Evolutionary conservation across 2,113 vertebrate species (phyloP), one percentile per base, ranked within the genome.

Genomic region (Pipra filicauda): DNA sequence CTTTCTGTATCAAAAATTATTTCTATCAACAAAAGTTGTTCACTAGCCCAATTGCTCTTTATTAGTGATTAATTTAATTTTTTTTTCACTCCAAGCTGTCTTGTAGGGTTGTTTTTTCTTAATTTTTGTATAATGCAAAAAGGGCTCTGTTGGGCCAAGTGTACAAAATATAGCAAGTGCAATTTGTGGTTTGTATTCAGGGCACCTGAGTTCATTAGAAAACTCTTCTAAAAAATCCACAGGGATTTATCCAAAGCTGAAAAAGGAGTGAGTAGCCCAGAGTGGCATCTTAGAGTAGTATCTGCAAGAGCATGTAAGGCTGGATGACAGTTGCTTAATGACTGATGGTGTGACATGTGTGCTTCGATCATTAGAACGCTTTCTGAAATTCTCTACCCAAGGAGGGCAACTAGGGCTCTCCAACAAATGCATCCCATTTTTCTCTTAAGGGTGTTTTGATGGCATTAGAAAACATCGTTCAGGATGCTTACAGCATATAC

Each of bases 311-410:
- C 46, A 35, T 61, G 13, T 35, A 8, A 59, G 59, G 15, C n/a
- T 64, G 28, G n/a, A 18, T 80, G 70, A 20, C 3, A 2, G 4
- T 24, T 61, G 11, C 26, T 41, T n/a, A 31, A 24, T 43, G n/a
- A 11, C 33, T 43, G 49, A 15, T 54, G 23, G 21, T 51, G 35
- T 2, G 3, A 43, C 3, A 1, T 3, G 11, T 37, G 49, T 0
- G 0, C 35, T 51, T 78, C 20, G 12, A 22, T 48, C 43, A 12
- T 22, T 43, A 16, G 35, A 22, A 46, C 12, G 10, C 75, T 80
- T 89, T 67, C 73, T 54, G 26, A 78, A 91, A 31, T 49, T 66
- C 52, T 19, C 41, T 2, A 2, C 14, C 55, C 15, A 22, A 77
- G 39, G 51, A 54, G 55, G 27, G 61, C 14, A 57, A 1, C 61